Evolutionary conservation across 1,140 invertebrate species (phyloP), one percentile per base, ranked within the genome.

Genomic region (Drosophila baimaii): DNA sequence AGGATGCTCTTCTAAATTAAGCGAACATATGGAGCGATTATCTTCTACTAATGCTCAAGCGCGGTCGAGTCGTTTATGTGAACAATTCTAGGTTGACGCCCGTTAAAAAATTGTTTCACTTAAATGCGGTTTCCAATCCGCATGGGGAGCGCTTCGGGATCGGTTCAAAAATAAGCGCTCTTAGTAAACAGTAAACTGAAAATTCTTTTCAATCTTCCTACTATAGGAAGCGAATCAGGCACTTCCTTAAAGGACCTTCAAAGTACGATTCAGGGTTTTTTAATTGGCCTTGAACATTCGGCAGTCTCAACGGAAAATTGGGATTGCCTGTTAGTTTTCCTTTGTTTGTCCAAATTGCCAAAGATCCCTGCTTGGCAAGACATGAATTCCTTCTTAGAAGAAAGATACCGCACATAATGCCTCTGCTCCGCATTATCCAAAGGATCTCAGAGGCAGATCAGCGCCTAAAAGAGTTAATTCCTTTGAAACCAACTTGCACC

Each of bases 101-200:
- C n/a, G n/a, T n/a, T n/a, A n/a, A n/a, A n/a, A n/a, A n/a, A n/a
- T n/a, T n/a, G n/a, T n/a, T n/a, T n/a, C n/a, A n/a, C n/a, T n/a
- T n/a, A n/a, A 23, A 46, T 23, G 13, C 4, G 7, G 44, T 5
- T 10, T 47, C 4, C 19, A 9, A 15, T 25, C 23, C 13, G 21
- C 21, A 5, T 47, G 15, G 43, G 13, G 19, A 1, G 43, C 19
- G 2, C 43, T 23, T 21, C 43, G 21, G 13, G 43, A 44, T 1
- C 12, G 43, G 2, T 44, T 23, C 7, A 12, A 44, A 21, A 44
- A 44, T 12, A 54, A 52, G 29, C 27, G 49, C 21, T 33, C 6
- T 17, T 52, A 13, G 49, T 52, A 9, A 52, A 52, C 12, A 52
- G 49, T 29, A 29, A 52, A 19, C 25, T 52, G 8, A 35, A 19